These are phyloP conservation scores for Eupithecia inturbata DNA, from an alignment of 2,888 invertebrate species.

Conservation along the genomic window DNA sequence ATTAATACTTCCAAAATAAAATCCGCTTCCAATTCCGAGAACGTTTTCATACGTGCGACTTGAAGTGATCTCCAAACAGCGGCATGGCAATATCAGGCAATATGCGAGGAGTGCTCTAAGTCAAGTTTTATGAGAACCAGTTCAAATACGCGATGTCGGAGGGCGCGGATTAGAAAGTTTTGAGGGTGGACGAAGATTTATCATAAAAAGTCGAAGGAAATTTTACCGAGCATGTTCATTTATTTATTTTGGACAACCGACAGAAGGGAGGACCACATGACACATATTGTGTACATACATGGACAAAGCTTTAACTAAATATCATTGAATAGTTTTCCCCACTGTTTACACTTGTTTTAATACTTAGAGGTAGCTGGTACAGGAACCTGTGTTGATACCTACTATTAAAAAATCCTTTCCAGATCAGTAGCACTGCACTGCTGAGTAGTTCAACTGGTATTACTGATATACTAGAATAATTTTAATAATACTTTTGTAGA, in stretches of 20 bases:
- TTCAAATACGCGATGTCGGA: slow-evolving; percentile 50
- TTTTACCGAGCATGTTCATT: background rate
- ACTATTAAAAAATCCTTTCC: too few relatives aligned
- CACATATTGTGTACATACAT: too few relatives aligned
- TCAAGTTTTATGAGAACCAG: slow-evolving; percentile 69
- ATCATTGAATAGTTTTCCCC: too few relatives aligned
- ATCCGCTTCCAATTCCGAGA: slow-evolving; percentile 54
- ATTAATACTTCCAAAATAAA: slow-evolving; percentile 25
- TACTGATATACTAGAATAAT: too few relatives aligned
- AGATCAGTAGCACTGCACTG: too few relatives aligned
- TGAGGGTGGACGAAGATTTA: slow-evolving; percentile 9
- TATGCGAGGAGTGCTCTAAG: slow-evolving; percentile 69
- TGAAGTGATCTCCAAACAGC: slow-evolving; percentile 68
- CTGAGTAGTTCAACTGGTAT: too few relatives aligned
- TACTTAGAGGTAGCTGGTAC: too few relatives aligned
- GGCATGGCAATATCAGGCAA: slow-evolving; percentile 69
- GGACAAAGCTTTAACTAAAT: too few relatives aligned
- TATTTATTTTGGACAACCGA: background rate
- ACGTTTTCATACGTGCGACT: slow-evolving; percentile 56
- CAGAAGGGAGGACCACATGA: too few relatives aligned
- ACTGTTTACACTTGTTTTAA: too few relatives aligned
- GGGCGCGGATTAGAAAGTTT: slow-evolving; percentile 27
- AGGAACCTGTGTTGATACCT: too few relatives aligned
- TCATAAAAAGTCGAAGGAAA: slow-evolving; percentile 8
- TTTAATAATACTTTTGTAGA: too few relatives aligned